Percentiles rank a stretch among this genome's conserved stretches.
Conservation (phyloP, 2,888 invertebrate species). For the Eristalis arbustorum region DNA sequence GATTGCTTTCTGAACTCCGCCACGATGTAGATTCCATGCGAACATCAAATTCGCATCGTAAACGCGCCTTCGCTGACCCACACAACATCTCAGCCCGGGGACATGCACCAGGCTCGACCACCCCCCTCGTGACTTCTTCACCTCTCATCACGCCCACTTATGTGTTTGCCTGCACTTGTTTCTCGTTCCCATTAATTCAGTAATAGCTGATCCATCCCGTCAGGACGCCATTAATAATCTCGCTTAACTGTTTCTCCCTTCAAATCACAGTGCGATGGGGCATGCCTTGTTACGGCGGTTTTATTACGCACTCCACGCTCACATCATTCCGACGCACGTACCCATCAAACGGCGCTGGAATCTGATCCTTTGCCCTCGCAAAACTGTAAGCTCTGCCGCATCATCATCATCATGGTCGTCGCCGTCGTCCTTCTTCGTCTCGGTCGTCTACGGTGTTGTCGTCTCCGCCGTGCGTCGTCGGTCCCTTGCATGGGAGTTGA, state of each 20-base stretch:
- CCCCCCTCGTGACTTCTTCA: not conserved
- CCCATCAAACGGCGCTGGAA: slow-evolving; percentile 29
- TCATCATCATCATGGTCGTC: not conserved
- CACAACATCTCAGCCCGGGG: not conserved
- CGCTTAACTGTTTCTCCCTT: slow-evolving; percentile 37
- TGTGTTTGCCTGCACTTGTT: not conserved
- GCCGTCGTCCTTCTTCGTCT: slow-evolving; percentile 6
- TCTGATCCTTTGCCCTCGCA: slow-evolving; percentile 1
- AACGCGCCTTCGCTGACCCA: not conserved
- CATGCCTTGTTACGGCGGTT: slow-evolving; percentile 55
- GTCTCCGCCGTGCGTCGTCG: not conserved
- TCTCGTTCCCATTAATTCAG: not conserved
- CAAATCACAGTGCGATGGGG: slow-evolving; percentile 45
- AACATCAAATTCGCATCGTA: not conserved
- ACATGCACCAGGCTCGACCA: not conserved
- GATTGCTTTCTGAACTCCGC: not conserved
- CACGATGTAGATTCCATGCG: not conserved
- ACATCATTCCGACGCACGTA: slow-evolving; percentile 57
- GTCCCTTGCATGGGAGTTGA: slow-evolving; percentile 21
- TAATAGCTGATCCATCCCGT: slow-evolving; percentile 17
- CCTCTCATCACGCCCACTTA: not conserved
- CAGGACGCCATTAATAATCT: slow-evolving; percentile 32
- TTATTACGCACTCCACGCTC: slow-evolving; percentile 48
- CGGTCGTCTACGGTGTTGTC: not conserved
- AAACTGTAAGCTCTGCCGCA: not conserved